Conservation (phyloP, 2,888 invertebrate species). For the Caprella mutica region DNA sequence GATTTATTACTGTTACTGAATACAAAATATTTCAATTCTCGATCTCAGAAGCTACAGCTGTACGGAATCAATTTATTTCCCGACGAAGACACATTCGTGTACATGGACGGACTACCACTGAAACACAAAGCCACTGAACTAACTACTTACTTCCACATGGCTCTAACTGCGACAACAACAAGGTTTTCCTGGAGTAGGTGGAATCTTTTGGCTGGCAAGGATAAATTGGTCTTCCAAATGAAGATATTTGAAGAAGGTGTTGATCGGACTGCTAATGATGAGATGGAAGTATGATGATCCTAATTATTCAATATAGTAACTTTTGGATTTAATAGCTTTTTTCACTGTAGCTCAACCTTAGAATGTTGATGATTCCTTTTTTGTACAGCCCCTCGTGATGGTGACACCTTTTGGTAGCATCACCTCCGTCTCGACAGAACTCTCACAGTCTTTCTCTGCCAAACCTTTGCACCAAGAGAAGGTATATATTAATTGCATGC, state of each 20-base stretch:
- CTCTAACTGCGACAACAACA: conserved; percentile 56
- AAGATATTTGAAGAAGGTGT: conserved; percentile 42
- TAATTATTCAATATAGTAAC: too few species aligned
- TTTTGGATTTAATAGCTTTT: too few species aligned
- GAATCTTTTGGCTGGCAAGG: conserved; percentile 51
- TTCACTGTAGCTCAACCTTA: too few species aligned
- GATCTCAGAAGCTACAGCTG: conserved; percentile 46
- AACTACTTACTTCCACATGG: conserved; percentile 58
- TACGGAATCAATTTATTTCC: conserved; percentile 75
- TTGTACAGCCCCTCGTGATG: conserved; percentile 44
- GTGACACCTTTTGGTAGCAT: conserved; percentile 58
- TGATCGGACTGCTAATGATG: conserved; percentile 30
- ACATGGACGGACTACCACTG: conserved; percentile 45
- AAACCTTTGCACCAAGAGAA: conserved; percentile 14
- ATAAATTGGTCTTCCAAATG: conserved; percentile 56
- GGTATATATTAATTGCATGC: too few species aligned
- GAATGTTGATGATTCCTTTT: too few species aligned
- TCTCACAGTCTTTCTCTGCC: conserved; percentile 53
- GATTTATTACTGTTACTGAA: neutral
- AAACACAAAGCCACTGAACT: conserved; percentile 32
- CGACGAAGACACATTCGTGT: conserved; percentile 51
- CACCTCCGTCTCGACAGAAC: conserved; percentile 62
- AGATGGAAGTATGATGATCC: too few species aligned
- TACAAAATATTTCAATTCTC: too few species aligned
- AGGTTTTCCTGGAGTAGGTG: conserved; percentile 69